Conservation (phyloP, 2,113 vertebrate species). For the Microtus ochrogaster region DNA sequence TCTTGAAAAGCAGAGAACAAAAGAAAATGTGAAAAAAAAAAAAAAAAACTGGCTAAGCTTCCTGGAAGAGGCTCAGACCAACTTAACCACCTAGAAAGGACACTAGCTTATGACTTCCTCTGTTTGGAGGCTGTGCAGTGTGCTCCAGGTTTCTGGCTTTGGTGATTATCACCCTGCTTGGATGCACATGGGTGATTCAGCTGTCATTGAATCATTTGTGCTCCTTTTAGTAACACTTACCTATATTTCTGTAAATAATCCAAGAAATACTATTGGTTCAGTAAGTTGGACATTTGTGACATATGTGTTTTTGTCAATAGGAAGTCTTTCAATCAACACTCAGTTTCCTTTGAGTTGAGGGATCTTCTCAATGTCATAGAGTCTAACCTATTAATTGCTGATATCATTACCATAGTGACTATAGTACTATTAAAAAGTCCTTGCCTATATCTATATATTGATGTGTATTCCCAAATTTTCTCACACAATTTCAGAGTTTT, state of each 20-base stretch:
- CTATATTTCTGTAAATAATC: background rate
- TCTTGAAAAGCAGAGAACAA: background rate
- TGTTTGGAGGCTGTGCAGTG: background rate
- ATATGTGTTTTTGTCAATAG: background rate
- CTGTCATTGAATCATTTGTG: background rate
- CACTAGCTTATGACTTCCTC: background rate
- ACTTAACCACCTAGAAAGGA: background rate
- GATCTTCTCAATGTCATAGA: background rate
- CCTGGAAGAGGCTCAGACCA: too few species aligned
- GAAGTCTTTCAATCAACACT: background rate
- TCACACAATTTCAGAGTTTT: background rate
- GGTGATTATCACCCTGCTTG: background rate
- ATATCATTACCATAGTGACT: background rate
- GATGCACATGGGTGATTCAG: background rate
- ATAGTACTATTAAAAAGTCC: background rate
- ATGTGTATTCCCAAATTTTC: background rate
- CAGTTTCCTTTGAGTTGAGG: background rate
- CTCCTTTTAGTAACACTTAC: background rate
- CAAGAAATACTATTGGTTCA: background rate
- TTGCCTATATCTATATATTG: too few species aligned
- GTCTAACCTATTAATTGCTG: background rate
- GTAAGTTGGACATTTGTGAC: background rate
- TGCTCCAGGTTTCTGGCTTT: background rate
- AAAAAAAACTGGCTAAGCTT: background rate
- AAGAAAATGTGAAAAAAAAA: background rate